Base-by-base conservation (phyloP, 2,888 invertebrate species). In the Meiosimyza decipiens region DNA sequence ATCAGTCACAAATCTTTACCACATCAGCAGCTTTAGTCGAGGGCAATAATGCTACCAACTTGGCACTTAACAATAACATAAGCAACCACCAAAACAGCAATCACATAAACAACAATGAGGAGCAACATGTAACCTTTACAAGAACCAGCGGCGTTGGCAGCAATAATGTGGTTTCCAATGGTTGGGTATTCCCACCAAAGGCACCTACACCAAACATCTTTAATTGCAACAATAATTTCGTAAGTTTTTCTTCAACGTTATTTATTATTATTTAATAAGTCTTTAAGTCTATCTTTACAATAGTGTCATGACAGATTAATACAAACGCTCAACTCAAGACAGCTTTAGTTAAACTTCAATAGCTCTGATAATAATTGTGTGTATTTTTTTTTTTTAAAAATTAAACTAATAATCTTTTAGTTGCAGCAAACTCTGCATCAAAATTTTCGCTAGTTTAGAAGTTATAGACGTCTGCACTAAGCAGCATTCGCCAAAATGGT, bases 121-220 rank as follows among this genome's bases (percentile, higher is more conserved):
- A 67, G 47, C 73, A 77, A 28, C 77, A 78, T 54, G 80, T 82
- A 28, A 79, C 79, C 55, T 83, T 82, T 73, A 65, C 80, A 18
- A 77, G 83, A 60, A 81, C 78, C 28, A 60, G 16, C 12, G 77
- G 88, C 90, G 50, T 57, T 73, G 40, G 82, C 76, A 52, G 74
- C 71, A n/a, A 40, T 28, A 57, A 60, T 54, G 89, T 90, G 82
- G 91, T 90, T 86, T 75, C 80, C 18, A 82, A 79, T 74, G 90
- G 93, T 86, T 95, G 94, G 95, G 93, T 94, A 87, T 94, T 94
- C 88, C 94, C 94, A 85, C 94, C 94, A 82, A 92, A 93, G 87
- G 91, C 92, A 87, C 92, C 92, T 83, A 91, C 92, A 86, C 93
- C 92, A 88, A 93, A 92, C 89, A 83, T 86, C 76, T 85, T 91